These are phyloP conservation scores for Apolygus lucorum DNA, from an alignment of 1,140 invertebrate species.

Conservation along the genomic window DNA sequence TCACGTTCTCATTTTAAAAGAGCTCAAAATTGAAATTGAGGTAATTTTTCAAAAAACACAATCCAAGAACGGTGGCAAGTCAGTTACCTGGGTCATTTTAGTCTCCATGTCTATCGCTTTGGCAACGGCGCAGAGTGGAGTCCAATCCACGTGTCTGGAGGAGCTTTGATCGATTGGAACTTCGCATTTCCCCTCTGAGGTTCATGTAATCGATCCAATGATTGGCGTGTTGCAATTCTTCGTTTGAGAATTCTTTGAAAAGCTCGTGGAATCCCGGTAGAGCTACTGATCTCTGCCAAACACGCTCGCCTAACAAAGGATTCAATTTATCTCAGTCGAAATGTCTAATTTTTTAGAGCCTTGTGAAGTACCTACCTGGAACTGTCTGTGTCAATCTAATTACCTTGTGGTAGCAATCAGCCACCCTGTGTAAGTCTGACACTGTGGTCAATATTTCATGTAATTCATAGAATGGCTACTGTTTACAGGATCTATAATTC, in stretches of 20 bases:
- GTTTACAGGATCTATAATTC: no score
- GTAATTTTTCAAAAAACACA: no score
- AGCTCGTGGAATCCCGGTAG: constrained; percentile 59
- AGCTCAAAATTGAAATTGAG: no score
- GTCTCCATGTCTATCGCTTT: constrained; percentile 63
- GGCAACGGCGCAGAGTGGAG: constrained; percentile 55
- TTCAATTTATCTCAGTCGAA: background rate
- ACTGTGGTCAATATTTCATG: no score
- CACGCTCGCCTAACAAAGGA: constrained; percentile 53
- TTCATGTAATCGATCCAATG: constrained; percentile 69
- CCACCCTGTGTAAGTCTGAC: no score
- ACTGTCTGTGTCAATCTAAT: background rate
- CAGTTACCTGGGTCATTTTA: constrained; percentile 53
- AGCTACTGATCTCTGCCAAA: constrained; percentile 72
- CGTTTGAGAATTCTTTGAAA: constrained; percentile 59
- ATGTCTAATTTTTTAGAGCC: background rate
- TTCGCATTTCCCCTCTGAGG: constrained; percentile 62
- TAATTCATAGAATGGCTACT: no score
- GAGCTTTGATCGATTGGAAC: constrained; percentile 43
- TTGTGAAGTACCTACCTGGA: background rate
- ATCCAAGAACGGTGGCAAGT: background rate
- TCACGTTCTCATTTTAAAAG: no score
- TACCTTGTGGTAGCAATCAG: background rate
- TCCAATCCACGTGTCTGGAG: constrained; percentile 53
- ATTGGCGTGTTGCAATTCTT: constrained; percentile 66